phyloP scores from a whole-genome alignment of 2,113 vertebrate species.

The Scatophagus argus region DNA sequence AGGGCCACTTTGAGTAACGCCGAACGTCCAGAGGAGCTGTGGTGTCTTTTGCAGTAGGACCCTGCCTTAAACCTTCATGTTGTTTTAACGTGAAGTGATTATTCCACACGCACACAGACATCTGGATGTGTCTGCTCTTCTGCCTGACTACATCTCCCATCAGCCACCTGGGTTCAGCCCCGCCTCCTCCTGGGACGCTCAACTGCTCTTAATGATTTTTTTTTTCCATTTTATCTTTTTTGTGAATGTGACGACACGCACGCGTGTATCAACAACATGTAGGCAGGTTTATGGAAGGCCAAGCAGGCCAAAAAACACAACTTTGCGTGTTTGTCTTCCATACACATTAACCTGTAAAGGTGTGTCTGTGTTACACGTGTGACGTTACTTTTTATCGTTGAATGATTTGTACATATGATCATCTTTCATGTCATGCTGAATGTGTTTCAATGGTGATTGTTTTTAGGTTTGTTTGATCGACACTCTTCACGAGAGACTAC shows the following conservation, averaged over 20 bases:
- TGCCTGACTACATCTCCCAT: constrained; percentile 62
- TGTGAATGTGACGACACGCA: constrained; percentile 78
- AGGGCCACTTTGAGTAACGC: constrained; percentile 15
- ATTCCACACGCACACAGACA: neutral
- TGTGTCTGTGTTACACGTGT: constrained; percentile 46
- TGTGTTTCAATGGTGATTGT: constrained; percentile 80
- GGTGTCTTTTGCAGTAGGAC: constrained; percentile 43
- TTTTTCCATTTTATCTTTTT: constrained; percentile 51
- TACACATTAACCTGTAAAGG: neutral
- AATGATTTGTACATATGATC: constrained; percentile 85
- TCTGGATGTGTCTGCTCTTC: neutral
- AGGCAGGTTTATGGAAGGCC: constrained; percentile 9
- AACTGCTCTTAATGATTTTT: constrained; percentile 5
- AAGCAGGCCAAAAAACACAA: neutral
- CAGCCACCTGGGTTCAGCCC: constrained; percentile 54
- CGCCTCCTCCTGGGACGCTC: constrained; percentile 1
- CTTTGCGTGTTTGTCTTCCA: neutral
- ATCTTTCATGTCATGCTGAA: constrained; percentile 87
- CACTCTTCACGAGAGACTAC: constrained; percentile 75
- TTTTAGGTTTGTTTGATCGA: constrained; percentile 50
- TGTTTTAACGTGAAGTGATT: constrained; percentile 37
- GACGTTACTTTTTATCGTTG: constrained; percentile 71
- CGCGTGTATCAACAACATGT: constrained; percentile 16
- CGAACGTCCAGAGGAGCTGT: constrained; percentile 30
- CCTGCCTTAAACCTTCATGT: constrained; percentile 66